Base-by-base conservation (phyloP, 2,797 vertebrate genomes). In the Gephyroberyx darwinii region DNA sequence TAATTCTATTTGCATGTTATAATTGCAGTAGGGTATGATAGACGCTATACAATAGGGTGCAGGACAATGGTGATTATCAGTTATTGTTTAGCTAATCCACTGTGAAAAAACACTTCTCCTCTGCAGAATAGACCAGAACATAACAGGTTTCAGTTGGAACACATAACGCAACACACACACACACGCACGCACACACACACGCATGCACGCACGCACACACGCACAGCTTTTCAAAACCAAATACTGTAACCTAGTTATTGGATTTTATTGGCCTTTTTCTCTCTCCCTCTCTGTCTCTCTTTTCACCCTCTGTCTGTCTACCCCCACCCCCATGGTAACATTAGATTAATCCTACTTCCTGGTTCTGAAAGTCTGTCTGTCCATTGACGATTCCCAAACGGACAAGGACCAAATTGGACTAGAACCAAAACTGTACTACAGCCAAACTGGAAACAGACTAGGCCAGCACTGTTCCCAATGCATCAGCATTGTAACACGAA, bases 41-140 rank as follows among this genome's bases (percentile, higher is more conserved):
- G 17, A 31, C 26, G 39, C 47, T 31, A 65, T 62, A 80, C 83
- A 88, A 83, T 77, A 33, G 74, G 19, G 75, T 59, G 63, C 8
- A 57, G 48, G 52, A 89, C 79, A 86, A 87, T 85, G 58, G 84
- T 77, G 83, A 90, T 89, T 78, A 91, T 79, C 75, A 53, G 59
- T 86, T 81, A 89, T 90, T 90, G 86, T 90, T 90, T 67, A 57
- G 80, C 43, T 88, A 86, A 90, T 91, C 86, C 82, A 65, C 82
- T 74, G 75, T 62, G 86, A 84, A 51, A 85, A 84, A 89, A 80
- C 52, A 69, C 65, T 56, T 81, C 41, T 77, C 47, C 83, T 74
- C 79, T 72, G 64, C 43, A 81, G 69, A 84, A 83, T 55, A 61
- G 59, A 83, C 58, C 43, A 54, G 37, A 82, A 64, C 67, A 52